Evolutionary conservation across 2,888 invertebrate species (phyloP), one percentile per base, ranked within the genome.

Genomic region (Chymomyza fuscimana): DNA sequence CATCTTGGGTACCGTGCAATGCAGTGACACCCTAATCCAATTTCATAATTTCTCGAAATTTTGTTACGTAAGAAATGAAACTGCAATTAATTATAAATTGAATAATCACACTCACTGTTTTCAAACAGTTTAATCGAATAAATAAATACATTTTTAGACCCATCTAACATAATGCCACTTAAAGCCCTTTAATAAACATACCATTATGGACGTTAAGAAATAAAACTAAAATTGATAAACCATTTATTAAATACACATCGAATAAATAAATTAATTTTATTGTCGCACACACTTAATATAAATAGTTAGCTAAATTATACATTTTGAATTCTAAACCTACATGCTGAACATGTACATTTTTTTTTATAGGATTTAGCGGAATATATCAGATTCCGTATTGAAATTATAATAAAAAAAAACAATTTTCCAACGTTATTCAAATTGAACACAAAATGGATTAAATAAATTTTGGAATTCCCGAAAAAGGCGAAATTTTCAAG

Each of bases 261-360:
- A 91, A 91, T 91, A 91, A 91, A 91, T 91, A 89, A 90, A 76
- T 81, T 84, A 84, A 32, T 66, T 84, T 91, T 91, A 91, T 91
- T 91, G 91, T 91, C 91, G 89, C 87, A 89, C 91, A 87, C 89
- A 84, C 89, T 89, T 89, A 79, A 76, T 83, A 76, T 83, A 76
- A 70, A 68, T 78, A 80, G 66, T 58, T 74, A 72, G 69, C 73
- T 86, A 79, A 88, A 74, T 81, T 88, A 84, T 76, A 88, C 85
- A 87, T 82, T 82, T 80, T 72, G 40, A 68, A 69, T 62, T 51
- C 51, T 60, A 29, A 61, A 56, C 25, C 25, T 25, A 25, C 25
- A 25, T 25, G 25, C 25, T 25, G 25, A 25, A 25, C 25, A 25
- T 25, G 25, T 25, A 25, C 25, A 7, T 32, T 32, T 60, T 32